These are phyloP conservation scores for Merluccius polli DNA, from an alignment of 2,797 vertebrate species.

Conservation along the genomic window DNA sequence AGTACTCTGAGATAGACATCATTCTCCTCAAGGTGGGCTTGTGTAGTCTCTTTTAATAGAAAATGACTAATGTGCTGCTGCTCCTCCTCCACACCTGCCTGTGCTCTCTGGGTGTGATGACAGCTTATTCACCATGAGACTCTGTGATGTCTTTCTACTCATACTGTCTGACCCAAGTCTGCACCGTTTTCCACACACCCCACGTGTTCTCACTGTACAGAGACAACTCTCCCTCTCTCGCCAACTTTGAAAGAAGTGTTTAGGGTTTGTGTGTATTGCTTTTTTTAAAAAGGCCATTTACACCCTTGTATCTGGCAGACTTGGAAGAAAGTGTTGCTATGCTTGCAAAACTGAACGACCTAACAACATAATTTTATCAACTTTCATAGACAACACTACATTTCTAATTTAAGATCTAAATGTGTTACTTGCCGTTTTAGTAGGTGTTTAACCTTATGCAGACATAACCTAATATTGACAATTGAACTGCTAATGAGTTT, in stretches of 20 bases:
- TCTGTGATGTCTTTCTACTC: slow-evolving; percentile 30
- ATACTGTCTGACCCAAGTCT: slow-evolving; percentile 13
- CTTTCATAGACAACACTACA: neutral
- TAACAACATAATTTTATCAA: neutral
- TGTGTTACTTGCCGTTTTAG: neutral
- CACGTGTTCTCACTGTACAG: neutral
- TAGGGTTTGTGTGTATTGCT: neutral
- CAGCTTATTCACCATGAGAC: slow-evolving; percentile 43
- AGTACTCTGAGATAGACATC: slow-evolving; percentile 96
- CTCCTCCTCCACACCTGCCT: neutral
- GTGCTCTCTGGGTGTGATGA: slow-evolving; percentile 40
- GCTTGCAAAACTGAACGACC: neutral
- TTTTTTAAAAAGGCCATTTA: neutral
- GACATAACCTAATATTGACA: neutral
- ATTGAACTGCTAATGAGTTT: neutral
- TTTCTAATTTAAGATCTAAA: neutral
- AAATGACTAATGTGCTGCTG: neutral
- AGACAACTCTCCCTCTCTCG: neutral
- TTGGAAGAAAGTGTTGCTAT: neutral
- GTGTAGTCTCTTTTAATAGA: slow-evolving; percentile 2
- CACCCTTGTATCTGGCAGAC: neutral
- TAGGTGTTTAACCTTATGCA: neutral
- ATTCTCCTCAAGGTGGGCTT: slow-evolving; percentile 86
- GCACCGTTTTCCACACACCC: neutral
- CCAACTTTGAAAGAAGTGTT: neutral